Percentiles rank a stretch among this genome's conserved stretches.
Evolutionary conservation across 2,113 vertebrate species (phyloP).

Genomic region (Pomatostomus ruficeps): DNA sequence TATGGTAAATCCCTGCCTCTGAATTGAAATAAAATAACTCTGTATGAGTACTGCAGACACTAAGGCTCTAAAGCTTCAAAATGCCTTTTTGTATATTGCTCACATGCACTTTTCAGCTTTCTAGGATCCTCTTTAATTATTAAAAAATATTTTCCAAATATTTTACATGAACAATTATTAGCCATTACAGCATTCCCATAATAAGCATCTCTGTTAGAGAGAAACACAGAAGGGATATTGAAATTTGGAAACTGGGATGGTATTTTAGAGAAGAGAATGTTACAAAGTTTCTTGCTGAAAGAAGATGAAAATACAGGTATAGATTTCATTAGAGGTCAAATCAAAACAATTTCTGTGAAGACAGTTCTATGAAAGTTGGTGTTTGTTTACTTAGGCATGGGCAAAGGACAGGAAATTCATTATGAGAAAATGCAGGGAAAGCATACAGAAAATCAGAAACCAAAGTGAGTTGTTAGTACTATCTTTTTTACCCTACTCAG

Average conservation of each 20-base stretch:
- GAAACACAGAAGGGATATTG: neutral
- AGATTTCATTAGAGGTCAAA: neutral
- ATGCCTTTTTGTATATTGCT: neutral
- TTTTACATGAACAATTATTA: neutral
- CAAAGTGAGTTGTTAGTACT: neutral
- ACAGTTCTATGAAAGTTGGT: neutral
- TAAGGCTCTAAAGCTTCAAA: neutral
- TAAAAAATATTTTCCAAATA: neutral
- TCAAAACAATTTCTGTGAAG: neutral
- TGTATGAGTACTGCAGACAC: neutral
- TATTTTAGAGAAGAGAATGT: neutral
- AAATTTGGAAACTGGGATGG: neutral
- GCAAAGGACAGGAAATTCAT: neutral
- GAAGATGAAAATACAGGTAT: neutral
- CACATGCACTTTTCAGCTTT: neutral
- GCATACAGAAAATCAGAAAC: neutral
- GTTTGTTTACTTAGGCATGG: fast-evolving
- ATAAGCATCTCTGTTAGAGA: neutral
- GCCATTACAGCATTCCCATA: neutral
- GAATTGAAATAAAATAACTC: neutral
- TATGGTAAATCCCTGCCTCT: neutral
- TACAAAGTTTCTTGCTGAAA: neutral
- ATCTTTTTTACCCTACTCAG: neutral
- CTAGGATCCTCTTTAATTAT: neutral
- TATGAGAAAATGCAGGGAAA: neutral